A percentile compares a stretch with the other conserved stretches of the same genome.
These are phyloP conservation scores for Dromaius novaehollandiae DNA, from an alignment of 2,113 vertebrate genomes.

Conservation along the genomic window DNA sequence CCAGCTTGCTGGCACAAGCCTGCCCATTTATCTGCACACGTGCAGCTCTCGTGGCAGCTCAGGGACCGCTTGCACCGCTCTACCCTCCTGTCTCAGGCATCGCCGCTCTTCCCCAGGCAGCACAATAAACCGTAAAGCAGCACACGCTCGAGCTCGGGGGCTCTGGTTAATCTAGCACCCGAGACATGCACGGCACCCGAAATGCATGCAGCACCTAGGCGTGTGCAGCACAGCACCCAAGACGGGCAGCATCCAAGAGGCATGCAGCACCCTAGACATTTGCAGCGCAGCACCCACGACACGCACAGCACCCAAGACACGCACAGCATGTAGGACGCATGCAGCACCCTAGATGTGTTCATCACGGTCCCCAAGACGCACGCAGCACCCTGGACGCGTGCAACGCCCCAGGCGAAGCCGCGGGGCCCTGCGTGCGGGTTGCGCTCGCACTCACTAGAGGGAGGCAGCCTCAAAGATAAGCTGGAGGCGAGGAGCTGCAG, in stretches of 20 bases:
- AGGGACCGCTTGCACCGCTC: neutral
- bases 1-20: neutral
- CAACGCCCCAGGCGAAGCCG: accelerated
- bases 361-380: neutral
- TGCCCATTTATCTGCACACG: accelerated
- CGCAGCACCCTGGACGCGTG: neutral
- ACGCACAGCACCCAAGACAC: too few relatives aligned
- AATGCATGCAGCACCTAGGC: too few relatives aligned
- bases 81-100: accelerated
- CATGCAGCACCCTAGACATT: neutral
- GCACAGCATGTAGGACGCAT: too few relatives aligned
- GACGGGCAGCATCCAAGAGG: neutral
- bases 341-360: neutral
- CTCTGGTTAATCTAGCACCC: accelerated
- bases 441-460: slow-evolving; percentile 33
- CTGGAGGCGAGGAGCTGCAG: accelerated
- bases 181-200: neutral
- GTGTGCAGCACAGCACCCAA: accelerated
- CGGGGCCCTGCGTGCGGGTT: neutral
- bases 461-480: slow-evolving; percentile 33
- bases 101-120: accelerated
- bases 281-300: too few relatives aligned
- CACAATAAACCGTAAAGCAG: accelerated
- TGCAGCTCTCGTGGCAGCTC: neutral
- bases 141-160: accelerated